Evolutionary conservation across 2,797 vertebrate species (phyloP).

Genomic region (Distichodus sexfasciatus): DNA sequence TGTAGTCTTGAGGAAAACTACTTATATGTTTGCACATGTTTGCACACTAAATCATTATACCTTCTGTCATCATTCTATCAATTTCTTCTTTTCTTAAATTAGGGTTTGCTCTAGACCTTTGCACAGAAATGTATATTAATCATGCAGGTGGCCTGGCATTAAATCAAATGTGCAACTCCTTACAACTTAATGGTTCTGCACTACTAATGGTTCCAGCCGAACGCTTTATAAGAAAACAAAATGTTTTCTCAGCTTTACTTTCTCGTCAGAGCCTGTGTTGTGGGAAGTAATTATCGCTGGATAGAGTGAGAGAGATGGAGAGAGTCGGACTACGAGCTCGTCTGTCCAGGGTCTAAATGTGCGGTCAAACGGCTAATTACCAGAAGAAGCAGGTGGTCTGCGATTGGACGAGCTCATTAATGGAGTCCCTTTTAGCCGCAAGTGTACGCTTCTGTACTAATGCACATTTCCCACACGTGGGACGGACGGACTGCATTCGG

Average conservation of each 20-base stretch:
- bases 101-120: too few relatives aligned
- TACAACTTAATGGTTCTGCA: not conserved
- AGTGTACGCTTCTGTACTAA: not conserved
- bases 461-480: not conserved
- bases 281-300: not conserved
- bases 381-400: constrained; percentile 72
- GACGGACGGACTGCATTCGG: not conserved
- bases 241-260: not conserved
- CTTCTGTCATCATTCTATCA: too few relatives aligned
- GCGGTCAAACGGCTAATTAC: constrained; percentile 68
- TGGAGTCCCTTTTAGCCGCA: constrained; percentile 35
- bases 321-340: not conserved
- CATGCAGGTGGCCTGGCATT: too few relatives aligned
- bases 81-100: too few relatives aligned
- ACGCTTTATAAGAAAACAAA: not conserved
- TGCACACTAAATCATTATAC: too few relatives aligned
- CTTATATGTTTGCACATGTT: too few relatives aligned
- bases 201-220: not conserved
- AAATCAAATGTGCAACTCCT: not conserved
- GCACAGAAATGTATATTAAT: too few relatives aligned
- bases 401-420: constrained; percentile 71
- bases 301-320: not conserved
- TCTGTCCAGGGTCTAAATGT: constrained; percentile 54
- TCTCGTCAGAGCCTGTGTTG: not conserved
- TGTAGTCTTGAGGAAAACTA: too few relatives aligned